Conservation (phyloP, 2,797 vertebrate species). For the Betta splendens region DNA sequence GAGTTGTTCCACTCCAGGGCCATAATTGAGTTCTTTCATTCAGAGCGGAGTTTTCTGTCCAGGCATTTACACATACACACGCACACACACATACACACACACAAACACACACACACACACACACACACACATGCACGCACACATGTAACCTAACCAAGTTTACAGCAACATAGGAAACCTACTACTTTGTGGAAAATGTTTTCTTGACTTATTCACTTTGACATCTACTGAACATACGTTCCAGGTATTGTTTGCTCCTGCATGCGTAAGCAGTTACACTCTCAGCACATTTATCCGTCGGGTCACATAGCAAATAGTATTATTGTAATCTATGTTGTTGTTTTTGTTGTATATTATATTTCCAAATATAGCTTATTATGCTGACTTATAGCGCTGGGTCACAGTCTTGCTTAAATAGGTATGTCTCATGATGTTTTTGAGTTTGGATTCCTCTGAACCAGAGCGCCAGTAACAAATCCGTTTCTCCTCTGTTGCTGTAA, state of each 20-base stretch:
- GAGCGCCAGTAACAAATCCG: background rate
- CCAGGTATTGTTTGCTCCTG: background rate
- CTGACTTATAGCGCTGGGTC: background rate
- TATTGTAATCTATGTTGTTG: background rate
- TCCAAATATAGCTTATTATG: background rate
- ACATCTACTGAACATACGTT: no score
- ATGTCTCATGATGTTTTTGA: background rate
- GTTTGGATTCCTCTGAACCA: background rate
- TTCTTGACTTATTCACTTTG: no score
- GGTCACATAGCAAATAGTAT: background rate
- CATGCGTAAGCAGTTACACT: no score
- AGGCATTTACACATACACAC: slow-evolving; percentile 41
- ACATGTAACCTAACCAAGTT: slow-evolving; percentile 17
- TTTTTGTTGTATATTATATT: background rate
- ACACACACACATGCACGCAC: no score
- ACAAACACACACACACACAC: background rate
- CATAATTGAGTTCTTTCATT: slow-evolving; percentile 73
- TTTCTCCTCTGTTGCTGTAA: background rate
- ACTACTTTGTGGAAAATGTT: background rate
- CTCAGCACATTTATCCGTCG: background rate
- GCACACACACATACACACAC: slow-evolving; percentile 2
- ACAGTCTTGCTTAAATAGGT: background rate
- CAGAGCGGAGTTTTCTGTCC: slow-evolving; percentile 61
- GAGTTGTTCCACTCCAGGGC: slow-evolving; percentile 30
- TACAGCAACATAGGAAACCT: slow-evolving; percentile 26